Evolutionary conservation across 2,888 invertebrate genomes (phyloP), one percentile per base, ranked within the genome.

Genomic region (Argyra leucocephala): DNA sequence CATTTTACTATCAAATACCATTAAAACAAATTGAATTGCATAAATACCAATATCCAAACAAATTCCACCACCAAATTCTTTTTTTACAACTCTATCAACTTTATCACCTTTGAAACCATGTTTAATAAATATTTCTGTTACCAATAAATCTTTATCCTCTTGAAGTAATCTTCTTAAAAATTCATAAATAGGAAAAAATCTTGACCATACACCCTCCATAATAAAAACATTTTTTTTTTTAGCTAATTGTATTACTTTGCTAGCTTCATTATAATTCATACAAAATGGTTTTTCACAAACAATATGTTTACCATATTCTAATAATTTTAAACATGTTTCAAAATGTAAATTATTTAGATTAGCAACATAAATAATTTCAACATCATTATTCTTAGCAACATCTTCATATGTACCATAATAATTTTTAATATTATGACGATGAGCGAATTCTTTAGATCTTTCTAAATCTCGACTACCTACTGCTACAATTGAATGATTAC

Each of bases 251-350:
- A 91, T 77, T 64, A 95, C 77, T 70, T 86, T 84, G 65, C 83
- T 80, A 0, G 87, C 83, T 76, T 93, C 87, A 70, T 86, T 86
- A 37, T 81, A 80, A 75, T 91, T 91, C 79, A 93, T 78, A 57
- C 89, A 87, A 67, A 94, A 79, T 0, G 95, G 92, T 76, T 93
- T 94, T 77, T 94, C 94, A 76, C 93, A 91, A 3, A 95, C 79
- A 3, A 95, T 88, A 72, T 90, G 88, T 76, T 94, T 94, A 0
- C 90, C 90, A 72, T 86, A 82, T 67, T 88, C 83, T 24, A 95
- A 80, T 83, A 90, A 88, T 69, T 89, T 73, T 74, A 87, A 87
- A 0, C 85, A 81, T 12, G 88, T 77, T 23, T 83, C 81, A 68
- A 85, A 85, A 78, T 94, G 94, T 66, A 85, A 81, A 0, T 86